phyloP scores from a whole-genome alignment of 1,140 invertebrate genomes.

The Vollenhovia emeryi region DNA sequence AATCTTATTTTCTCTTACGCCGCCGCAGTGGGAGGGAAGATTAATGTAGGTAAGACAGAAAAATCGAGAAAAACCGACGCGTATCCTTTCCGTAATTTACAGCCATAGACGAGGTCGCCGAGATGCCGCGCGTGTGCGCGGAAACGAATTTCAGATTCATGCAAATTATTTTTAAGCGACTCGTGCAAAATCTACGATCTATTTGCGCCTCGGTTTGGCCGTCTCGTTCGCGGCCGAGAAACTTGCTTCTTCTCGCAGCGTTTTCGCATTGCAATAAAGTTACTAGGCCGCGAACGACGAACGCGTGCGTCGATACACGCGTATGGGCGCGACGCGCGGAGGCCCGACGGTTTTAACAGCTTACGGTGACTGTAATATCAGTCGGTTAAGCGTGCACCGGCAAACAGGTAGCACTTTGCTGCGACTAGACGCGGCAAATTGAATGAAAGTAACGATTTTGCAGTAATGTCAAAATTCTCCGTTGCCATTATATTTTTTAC shows the following conservation, averaged over 20 bases:
- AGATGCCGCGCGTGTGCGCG: constrained; percentile 1
- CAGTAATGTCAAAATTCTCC: constrained; percentile 32
- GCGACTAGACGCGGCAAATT: constrained; percentile 6
- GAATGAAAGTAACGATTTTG: constrained; percentile 37
- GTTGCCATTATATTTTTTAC: constrained; percentile 19
- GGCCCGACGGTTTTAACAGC: not conserved
- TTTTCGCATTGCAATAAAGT: not conserved
- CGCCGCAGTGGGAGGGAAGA: constrained; percentile 74
- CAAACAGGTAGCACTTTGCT: constrained; percentile 27
- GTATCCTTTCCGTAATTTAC: constrained; percentile 63
- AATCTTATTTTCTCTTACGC: constrained; percentile 80
- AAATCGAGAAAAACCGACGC: constrained; percentile 51
- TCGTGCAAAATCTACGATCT: constrained; percentile 14
- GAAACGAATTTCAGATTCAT: constrained; percentile 43
- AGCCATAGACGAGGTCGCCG: constrained; percentile 41
- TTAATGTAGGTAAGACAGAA: constrained; percentile 75
- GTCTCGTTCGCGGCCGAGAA: not conserved
- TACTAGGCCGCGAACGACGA: not conserved
- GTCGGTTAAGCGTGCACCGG: not conserved
- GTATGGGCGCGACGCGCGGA: not conserved
- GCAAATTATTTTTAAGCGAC: constrained; percentile 49
- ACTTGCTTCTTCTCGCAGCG: not conserved
- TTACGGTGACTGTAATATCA: constrained; percentile 20
- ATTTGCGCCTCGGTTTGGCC: not conserved
- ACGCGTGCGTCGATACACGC: not conserved